These are phyloP conservation scores for Capreolus pygargus DNA, from an alignment of 2,113 vertebrate genomes.

Conservation along the genomic window DNA sequence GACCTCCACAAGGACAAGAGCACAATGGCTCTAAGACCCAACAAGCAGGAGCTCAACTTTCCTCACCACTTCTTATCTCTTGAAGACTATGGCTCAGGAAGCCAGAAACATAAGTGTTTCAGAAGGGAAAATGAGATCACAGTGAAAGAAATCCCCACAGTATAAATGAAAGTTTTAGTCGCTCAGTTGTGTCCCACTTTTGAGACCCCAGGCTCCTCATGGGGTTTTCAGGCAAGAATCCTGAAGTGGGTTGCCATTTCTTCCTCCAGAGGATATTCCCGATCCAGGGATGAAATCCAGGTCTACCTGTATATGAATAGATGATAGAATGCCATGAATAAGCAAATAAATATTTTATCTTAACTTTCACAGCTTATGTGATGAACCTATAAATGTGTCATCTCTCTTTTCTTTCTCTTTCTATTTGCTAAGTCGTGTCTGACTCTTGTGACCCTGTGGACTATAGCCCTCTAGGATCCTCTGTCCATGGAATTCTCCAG, in stretches of 20 bases:
- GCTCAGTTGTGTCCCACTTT: not conserved
- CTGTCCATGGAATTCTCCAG: not conserved
- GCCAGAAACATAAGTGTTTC: not conserved
- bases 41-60: not conserved
- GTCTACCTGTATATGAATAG: not conserved
- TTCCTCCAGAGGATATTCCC: not conserved
- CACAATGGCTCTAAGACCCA: not conserved
- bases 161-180: not conserved
- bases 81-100: not conserved
- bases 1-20: rapidly evolving
- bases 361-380: not conserved
- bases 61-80: not conserved
- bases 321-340: not conserved
- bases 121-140: not conserved
- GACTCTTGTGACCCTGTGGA: not conserved
- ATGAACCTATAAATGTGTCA: not conserved
- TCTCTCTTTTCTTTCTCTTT: not conserved
- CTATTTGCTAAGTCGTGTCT: not conserved
- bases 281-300: not conserved
- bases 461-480: not conserved
- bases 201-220: not conserved
- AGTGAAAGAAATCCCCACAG: not conserved
- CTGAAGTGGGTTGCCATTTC: not conserved
- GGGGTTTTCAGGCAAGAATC: not conserved
- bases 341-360: not conserved